Conservation (phyloP, 2,888 invertebrate genomes). For the Netelia inedita region DNA sequence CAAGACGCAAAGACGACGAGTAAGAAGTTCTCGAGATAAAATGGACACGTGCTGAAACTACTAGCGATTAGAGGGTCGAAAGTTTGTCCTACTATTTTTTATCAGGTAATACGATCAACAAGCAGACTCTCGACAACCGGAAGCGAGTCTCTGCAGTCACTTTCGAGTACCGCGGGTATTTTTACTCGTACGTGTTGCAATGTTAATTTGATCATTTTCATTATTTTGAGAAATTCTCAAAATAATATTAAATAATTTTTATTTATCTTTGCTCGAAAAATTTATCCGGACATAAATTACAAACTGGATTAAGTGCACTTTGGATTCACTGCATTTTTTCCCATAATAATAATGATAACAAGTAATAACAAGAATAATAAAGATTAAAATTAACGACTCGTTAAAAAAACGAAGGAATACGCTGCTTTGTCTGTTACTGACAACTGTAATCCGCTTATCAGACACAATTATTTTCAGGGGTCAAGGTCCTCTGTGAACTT, state of each 20-base stretch:
- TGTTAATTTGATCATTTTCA: background rate
- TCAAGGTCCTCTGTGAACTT: conserved; percentile 64
- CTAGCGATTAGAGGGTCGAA: background rate
- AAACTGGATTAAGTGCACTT: too few species aligned
- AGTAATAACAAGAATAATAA: background rate
- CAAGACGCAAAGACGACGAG: conserved; percentile 35
- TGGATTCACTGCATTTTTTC: too few species aligned
- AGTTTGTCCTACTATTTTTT: conserved; percentile 5
- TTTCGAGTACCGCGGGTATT: background rate
- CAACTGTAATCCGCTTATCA: conserved; percentile 65
- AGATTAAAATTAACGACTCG: background rate
- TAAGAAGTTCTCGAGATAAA: conserved; percentile 27
- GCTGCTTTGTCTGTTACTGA: conserved; percentile 50
- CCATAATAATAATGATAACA: too few species aligned
- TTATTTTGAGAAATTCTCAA: background rate
- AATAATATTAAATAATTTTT: too few species aligned
- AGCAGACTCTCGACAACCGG: background rate
- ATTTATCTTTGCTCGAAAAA: too few species aligned
- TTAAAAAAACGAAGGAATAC: conserved; percentile 24
- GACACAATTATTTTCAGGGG: conserved; percentile 60
- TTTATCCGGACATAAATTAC: too few species aligned
- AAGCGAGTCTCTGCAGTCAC: background rate
- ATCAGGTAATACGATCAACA: background rate
- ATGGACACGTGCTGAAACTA: background rate
- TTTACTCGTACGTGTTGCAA: background rate